Evolutionary conservation across 2,888 invertebrate species (phyloP), one percentile per base, ranked within the genome.

Genomic region (Mamestra brassicae): DNA sequence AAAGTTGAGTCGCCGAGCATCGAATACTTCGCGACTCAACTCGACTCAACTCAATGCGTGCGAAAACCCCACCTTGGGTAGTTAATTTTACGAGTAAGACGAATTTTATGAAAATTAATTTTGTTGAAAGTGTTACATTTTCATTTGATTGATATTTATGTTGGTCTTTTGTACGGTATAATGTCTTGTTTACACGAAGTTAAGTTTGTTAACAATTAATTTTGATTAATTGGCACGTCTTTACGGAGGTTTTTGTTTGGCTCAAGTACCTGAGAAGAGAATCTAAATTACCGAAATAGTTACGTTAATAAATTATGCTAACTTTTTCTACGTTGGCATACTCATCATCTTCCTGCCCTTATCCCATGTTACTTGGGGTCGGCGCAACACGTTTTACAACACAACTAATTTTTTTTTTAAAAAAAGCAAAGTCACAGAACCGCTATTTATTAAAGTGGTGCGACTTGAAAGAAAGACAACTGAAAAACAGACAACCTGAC

Each of bases 1-100:
- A 75, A 80, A 80, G 70, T 84, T 55, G 80, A 80, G 80, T 62
- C 34, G 62, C 57, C 45, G 61, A 70, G 69, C 47, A 73, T 83
- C 63, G 76, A 84, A 62, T 67, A 84, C 60, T 69, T 75, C 26
- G 52, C 13, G 54, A 76, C 71, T 71, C 15, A 55, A 76, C n/a
- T 67, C 13, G 55, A 68, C 58, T 58, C 42, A 13, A 42, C 66
- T 68, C 54, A 34, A 55, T 54, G 71, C 70, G 67, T 50, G 66
- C 65, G 11, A 66, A 76, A 66, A 60, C 71, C 10, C 26, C 69
- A 65, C 71, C 57, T 42, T 64, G 50, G 61, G 63, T 57, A 17
- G 52, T 72, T 72, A 68, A 80, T 84, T 81, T 71, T 61, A 63
- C 17, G 58, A 70, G 72, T 61, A 17, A 62, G 17, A 68, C 17